Evolutionary conservation across 2,888 invertebrate species (phyloP), one percentile per base, ranked within the genome.

Genomic region (Ornithoptera alexandrae): DNA sequence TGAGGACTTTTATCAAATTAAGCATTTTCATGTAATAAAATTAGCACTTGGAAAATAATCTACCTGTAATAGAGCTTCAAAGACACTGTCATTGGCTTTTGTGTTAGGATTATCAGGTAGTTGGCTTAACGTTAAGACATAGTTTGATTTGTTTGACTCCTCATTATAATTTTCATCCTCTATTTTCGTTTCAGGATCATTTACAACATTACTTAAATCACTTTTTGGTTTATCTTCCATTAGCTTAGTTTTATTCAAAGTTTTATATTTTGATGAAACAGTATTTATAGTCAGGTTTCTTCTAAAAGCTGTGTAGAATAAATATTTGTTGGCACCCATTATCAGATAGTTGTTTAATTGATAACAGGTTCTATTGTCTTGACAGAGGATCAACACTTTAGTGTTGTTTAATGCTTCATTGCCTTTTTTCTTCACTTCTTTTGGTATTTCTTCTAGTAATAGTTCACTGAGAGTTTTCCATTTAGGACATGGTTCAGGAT

Each of bases 401-500:
- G 94, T 94, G 15, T 85, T 89, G 15, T 91, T 88, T 18, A 89
- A 80, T 17, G 77, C 80, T 3, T 80, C 82, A 53, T 82, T 82
- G 71, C 81, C 80, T 4, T 86, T 89, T 69, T 93, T 92, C 77
- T 94, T 94, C 70, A 95, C 94, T 83, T 97, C 95, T 50, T 93
- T 93, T 22, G 96, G 95, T 80, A 99, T 97, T 93, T 99, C 98
- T 8, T 93, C 88, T 74, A 94, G 90, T 61, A 99, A 86, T 71
- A 98, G 94, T 85, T 98, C 98, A 72, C 93, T 94, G 5, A 99
- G 89, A 15, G 95, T 95, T 77, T 95, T 93, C 98, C 98, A 99
- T 89, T 99, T 99, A 8, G 98, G 97, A 84, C 96, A 96, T 57
- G 94, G 93, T 89, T 98, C 98, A 17, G 96, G 97, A 76, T 95